These are phyloP conservation scores for Protophormia terraenovae DNA, from an alignment of 2,888 invertebrate genomes.

Conservation along the genomic window DNA sequence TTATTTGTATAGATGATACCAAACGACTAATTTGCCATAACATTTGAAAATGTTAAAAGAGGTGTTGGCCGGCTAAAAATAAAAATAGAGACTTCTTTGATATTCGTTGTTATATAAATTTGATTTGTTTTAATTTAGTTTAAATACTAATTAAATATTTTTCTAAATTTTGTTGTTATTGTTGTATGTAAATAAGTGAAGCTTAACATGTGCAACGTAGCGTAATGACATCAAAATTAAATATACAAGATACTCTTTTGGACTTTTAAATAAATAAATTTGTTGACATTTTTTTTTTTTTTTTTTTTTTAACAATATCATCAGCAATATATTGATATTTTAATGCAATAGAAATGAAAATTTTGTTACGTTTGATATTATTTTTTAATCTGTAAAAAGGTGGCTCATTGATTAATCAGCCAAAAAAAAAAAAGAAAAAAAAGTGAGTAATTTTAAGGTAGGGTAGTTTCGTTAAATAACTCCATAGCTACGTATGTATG, in stretches of 20 bases:
- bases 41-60: constrained; percentile 32
- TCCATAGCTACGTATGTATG: not conserved
- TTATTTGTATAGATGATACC: constrained; percentile 3
- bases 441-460: constrained; percentile 31
- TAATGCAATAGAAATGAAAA: not conserved
- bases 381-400: not conserved
- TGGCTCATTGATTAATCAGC: too few relatives aligned
- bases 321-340: not conserved
- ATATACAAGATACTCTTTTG: not conserved
- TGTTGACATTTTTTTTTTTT: constrained; percentile 35
- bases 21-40: constrained; percentile 45
- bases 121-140: constrained; percentile 39
- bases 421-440: too few relatives aligned
- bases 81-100: not conserved
- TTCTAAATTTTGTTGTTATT: constrained; percentile 29
- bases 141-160: constrained; percentile 47
- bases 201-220: constrained; percentile 75
- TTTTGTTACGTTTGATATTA: not conserved
- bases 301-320: too few relatives aligned
- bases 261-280: not conserved
- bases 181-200: constrained; percentile 67
- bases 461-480: constrained; percentile 10
- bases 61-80: constrained; percentile 13
- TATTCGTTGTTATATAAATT: not conserved
- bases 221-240: constrained; percentile 70